Evolutionary conservation across 2,113 vertebrate species (phyloP), one percentile per base, ranked within the genome.

Genomic region (Numida meleagris): DNA sequence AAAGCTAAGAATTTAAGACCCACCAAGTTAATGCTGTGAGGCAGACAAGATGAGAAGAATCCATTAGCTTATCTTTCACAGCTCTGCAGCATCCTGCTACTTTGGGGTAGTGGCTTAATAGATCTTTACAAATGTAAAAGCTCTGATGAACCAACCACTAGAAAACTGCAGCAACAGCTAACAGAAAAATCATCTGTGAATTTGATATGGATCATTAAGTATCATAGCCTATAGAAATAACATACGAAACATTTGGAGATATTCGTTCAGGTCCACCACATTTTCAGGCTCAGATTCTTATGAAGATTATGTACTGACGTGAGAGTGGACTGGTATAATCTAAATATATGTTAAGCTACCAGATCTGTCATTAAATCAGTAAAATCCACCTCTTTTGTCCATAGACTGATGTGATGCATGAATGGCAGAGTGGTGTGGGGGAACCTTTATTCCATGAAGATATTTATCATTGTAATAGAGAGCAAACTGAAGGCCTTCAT

Each of bases 51-150:
- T 70, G 27, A 94, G 89, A 89, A 83, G 90, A 94, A 90, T 75
- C 48, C 7, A 48, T 95, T 93, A 96, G 67, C 81, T 94, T 68
- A 43, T 80, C 68, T 92, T 94, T 61, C 66, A 48, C 48, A 88
- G 66, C 74, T 89, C 48, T 94, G 58, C 68, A 70, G 45, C 61
- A 48, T 59, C 74, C 66, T 70, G 36, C 7, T 29, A 25, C 50
- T 82, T 79, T 71, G 42, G 36, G 21, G 42, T 70, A 53, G 63
- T 89, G 77, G 8, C 58, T 95, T 84, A 90, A 91, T 67, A 85
- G 87, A 82, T 85, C 87, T 94, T 89, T 67, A 40, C 59, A 63
- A 94, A 94, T 89, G 25, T 88, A 88, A 95, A 94, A 93, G 74
- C 72, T 83, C 55, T 71, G 71, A 93, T 88, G 24, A 93, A 14